Conservation (phyloP, 2,797 vertebrate genomes). For the Hypotaenidia okinawae region DNA sequence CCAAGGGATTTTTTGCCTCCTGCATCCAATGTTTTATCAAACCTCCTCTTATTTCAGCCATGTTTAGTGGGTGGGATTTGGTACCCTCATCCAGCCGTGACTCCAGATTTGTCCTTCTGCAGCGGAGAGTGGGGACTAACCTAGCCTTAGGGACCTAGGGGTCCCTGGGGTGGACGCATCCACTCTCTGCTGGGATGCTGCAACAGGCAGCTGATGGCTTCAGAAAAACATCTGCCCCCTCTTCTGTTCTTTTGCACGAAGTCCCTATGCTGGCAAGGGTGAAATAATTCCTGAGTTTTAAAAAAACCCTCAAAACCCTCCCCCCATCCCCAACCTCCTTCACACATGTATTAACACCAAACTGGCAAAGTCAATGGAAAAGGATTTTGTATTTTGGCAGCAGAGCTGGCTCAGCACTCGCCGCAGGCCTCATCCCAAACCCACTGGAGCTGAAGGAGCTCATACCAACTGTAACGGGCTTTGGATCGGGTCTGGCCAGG, state of each 20-base stretch:
- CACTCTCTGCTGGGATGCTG: not conserved
- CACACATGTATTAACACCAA: slow-evolving; percentile 66
- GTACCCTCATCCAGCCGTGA: not conserved
- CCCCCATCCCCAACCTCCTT: slow-evolving; percentile 22
- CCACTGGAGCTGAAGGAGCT: slow-evolving; percentile 51
- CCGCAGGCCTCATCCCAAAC: slow-evolving; percentile 44
- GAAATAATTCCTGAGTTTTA: slow-evolving; percentile 26
- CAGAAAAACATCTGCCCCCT: not conserved
- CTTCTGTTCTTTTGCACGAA: not conserved
- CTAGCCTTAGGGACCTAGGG: not conserved
- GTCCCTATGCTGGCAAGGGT: not conserved
- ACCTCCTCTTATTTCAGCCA: not conserved
- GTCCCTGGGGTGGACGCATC: not conserved
- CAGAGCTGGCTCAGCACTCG: not conserved
- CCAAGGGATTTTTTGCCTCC: not conserved
- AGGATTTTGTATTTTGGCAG: slow-evolving; percentile 69
- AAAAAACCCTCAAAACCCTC: too few relatives aligned
- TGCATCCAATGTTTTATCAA: not conserved
- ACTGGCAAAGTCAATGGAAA: slow-evolving; percentile 67
- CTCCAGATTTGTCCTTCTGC: not conserved
- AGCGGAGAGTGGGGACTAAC: not conserved
- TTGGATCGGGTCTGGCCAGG: not conserved
- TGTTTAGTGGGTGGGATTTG: not conserved
- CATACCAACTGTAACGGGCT: not conserved
- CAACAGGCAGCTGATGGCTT: not conserved